Evolutionary conservation across 2,797 vertebrate genomes (phyloP), one percentile per base, ranked within the genome.

Genomic region (Gallinago solitaria): DNA sequence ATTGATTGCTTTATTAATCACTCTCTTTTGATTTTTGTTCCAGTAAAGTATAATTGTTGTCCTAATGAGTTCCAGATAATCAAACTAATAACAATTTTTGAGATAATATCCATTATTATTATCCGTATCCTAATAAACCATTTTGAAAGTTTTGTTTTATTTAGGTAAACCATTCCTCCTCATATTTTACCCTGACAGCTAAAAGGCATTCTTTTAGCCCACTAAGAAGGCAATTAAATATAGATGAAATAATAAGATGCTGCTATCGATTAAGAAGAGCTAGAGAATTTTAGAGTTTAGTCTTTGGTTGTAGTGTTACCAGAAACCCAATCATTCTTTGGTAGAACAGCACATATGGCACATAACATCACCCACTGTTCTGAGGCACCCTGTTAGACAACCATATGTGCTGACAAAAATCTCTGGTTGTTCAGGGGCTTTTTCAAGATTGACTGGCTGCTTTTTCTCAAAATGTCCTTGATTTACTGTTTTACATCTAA

Each of bases 371-470:
- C 97, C 98, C 97, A 97, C 97, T 91, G 98, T 95, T 97, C 96
- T 92, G 69, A 95, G 95, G 94, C 68, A n/a, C 97, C 97, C 96
- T 94, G 77, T 96, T 97, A 98, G 97, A 98, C 97, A 97, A 95
- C 98, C 98, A 98, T 98, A 98, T 98, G 98, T 97, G 97, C 95
- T 96, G 93, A 94, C 93, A 95, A 78, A 93, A 96, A 45, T 97
- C 77, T 94, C 84, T 90, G 89, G 71, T 89, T 97, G 64, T 92
- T 86, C 86, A 94, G 84, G 78, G 87, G 84, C 50, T 73, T 59
- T 67, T 85, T 91, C 67, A 90, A 95, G 82, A 95, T 68, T 91
- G 80, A 91, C 54, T 96, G 69, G 68, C 85, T 95, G 89, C 43
- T 94, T 90, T 77, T 87, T 60, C 84, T 91, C 75, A 96, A 93